Evolutionary conservation across 2,797 vertebrate genomes (phyloP).

Genomic region (Rhinogobio ventralis): DNA sequence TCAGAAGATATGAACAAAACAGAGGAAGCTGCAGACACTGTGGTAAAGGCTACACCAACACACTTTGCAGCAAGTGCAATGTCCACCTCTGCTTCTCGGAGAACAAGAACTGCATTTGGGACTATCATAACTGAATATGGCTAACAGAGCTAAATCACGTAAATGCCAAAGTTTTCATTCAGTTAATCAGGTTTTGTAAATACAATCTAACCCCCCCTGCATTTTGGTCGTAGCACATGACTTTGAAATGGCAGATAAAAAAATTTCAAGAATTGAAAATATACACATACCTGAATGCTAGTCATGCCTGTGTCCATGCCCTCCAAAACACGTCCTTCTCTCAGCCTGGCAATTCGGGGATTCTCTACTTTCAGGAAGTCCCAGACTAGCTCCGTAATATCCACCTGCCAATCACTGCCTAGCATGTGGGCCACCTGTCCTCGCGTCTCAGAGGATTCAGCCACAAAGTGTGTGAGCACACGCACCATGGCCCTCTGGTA

Average conservation of each 20-base stretch:
- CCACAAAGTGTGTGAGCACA: slow-evolving; percentile 91
- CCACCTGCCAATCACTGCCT: slow-evolving; percentile 90
- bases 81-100: no score
- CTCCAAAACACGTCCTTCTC: slow-evolving; percentile 83
- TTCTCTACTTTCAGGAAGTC: slow-evolving; percentile 93
- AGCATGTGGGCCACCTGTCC: slow-evolving; percentile 86
- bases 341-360: slow-evolving; percentile 83
- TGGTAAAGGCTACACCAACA: no score
- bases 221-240: not conserved
- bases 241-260: not conserved
- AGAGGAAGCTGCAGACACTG: no score
- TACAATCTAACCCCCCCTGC: no score
- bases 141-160: no score
- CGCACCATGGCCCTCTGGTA: slow-evolving; percentile 92
- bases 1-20: no score
- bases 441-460: slow-evolving; percentile 82
- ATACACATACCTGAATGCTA: slow-evolving; percentile 85
- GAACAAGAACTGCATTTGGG: no score
- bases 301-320: slow-evolving; percentile 91
- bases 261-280: not conserved
- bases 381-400: slow-evolving; percentile 90
- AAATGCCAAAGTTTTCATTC: no score
- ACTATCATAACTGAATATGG: no score
- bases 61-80: no score
- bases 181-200: no score